Evolutionary conservation across 2,797 vertebrate species (phyloP).

Genomic region (Allobates femoralis): DNA sequence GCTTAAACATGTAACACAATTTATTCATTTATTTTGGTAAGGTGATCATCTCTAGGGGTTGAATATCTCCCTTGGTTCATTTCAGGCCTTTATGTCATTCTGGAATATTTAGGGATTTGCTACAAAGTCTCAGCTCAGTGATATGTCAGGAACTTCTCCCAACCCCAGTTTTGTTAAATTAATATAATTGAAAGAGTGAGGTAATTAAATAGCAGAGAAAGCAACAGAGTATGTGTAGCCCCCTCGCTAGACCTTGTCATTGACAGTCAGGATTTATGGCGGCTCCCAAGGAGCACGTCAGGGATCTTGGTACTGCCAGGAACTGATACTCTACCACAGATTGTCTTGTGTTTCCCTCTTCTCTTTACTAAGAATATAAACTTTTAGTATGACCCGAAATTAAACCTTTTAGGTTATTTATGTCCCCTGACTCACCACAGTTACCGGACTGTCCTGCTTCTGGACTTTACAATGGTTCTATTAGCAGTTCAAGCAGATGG

Average conservation of each 20-base stretch:
- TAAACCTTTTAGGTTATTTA: no score
- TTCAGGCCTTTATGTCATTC: neutral
- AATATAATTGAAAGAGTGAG: neutral
- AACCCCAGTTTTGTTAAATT: neutral
- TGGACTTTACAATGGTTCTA: no score
- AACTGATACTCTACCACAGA: neutral
- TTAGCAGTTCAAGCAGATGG: no score
- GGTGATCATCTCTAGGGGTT: neutral
- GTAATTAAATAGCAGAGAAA: neutral
- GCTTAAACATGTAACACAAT: neutral
- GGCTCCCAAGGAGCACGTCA: neutral
- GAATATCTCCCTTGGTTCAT: neutral
- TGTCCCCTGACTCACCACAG: no score
- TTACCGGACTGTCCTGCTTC: no score
- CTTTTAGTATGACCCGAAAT: no score
- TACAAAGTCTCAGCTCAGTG: neutral
- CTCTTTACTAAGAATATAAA: neutral
- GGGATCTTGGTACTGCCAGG: conserved; percentile 19
- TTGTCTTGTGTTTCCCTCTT: neutral
- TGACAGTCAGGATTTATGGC: neutral
- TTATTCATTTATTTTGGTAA: neutral
- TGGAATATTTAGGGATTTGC: neutral
- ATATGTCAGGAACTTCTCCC: neutral
- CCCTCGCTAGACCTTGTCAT: neutral
- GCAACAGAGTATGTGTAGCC: neutral